Percentiles rank a stretch among this genome's conserved stretches.
Evolutionary conservation across 2,797 vertebrate genomes (phyloP).

Genomic region (Caiman crocodilus): DNA sequence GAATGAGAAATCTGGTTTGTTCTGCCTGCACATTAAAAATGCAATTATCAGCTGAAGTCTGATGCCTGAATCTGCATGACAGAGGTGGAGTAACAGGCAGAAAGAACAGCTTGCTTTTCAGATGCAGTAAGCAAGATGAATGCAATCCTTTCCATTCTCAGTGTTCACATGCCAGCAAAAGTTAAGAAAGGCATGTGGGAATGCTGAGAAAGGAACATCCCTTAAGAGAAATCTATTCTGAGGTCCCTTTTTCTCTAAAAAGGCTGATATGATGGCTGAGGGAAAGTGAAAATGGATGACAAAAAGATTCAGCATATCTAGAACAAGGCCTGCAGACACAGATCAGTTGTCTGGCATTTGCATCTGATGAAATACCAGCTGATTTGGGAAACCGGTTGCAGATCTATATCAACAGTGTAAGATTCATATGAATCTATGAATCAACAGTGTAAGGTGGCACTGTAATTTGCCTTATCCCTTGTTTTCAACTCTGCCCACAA

Average conservation of each 20-base stretch:
- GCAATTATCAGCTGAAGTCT: not conserved
- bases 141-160: not conserved
- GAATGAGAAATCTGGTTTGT: not conserved
- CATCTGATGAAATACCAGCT: not conserved
- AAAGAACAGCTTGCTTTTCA: slow-evolving; percentile 55
- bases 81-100: not conserved
- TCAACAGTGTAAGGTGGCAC: not conserved
- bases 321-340: not conserved
- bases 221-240: not conserved
- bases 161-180: not conserved
- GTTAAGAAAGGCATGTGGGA: not conserved
- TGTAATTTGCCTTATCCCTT: not conserved
- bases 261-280: not conserved
- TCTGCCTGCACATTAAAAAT: slow-evolving; percentile 52
- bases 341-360: not conserved
- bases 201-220: not conserved
- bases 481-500: slow-evolving; percentile 2
- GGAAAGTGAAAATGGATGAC: not conserved
- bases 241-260: not conserved
- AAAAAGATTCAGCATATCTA: not conserved
- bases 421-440: too few relatives aligned
- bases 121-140: not conserved
- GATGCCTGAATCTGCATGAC: not conserved
- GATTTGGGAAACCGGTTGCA: not conserved
- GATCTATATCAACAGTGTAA: not conserved